Evolutionary conservation across 2,113 vertebrate species (phyloP).

Genomic region (Indicator indicator): DNA sequence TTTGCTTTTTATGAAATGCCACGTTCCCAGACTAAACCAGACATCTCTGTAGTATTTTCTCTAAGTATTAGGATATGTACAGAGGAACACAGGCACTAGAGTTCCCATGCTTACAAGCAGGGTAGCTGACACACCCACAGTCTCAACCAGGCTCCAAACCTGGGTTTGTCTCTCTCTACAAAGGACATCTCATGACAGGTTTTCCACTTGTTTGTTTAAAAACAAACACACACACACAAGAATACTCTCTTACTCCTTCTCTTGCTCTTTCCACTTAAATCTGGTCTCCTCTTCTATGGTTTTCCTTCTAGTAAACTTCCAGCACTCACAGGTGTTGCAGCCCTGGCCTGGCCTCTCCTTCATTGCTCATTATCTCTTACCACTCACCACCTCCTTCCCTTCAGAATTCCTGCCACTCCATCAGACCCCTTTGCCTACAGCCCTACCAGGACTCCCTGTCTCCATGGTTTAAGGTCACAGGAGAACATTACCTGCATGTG

Average conservation of each 20-base stretch:
- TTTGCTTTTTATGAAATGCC: background rate
- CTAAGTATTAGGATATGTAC: background rate
- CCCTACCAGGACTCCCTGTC: background rate
- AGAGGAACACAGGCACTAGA: background rate
- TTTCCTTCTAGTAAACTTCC: background rate
- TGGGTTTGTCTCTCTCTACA: background rate
- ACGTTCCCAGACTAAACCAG: background rate
- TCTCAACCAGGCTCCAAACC: background rate
- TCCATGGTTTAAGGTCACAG: background rate
- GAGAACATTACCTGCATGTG: background rate
- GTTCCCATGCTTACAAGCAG: background rate
- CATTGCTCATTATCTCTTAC: fast-evolving
- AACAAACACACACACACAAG: background rate
- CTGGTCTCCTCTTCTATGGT: background rate
- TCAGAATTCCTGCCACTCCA: background rate
- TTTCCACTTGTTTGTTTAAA: background rate
- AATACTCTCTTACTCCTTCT: background rate
- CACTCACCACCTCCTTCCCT: background rate
- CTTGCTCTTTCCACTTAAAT: background rate
- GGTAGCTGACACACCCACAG: background rate
- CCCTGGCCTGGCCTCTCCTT: background rate
- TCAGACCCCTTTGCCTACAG: background rate
- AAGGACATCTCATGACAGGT: background rate
- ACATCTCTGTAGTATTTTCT: background rate
- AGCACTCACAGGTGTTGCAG: background rate